Evolutionary conservation across 2,797 vertebrate species (phyloP).

Genomic region (Poecile montanus): DNA sequence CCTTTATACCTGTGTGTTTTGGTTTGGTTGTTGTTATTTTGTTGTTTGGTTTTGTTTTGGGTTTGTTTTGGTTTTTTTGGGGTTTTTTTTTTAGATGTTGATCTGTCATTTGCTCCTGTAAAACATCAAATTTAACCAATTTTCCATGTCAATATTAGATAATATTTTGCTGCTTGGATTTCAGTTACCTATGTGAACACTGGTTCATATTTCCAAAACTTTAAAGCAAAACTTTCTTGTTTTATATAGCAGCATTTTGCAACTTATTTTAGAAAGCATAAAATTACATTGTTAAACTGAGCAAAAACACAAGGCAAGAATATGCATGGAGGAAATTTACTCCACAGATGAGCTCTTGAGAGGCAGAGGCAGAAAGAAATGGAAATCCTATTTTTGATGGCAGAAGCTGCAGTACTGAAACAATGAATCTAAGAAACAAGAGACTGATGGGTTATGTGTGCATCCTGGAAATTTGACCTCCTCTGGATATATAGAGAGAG

Average conservation of each 20-base stretch:
- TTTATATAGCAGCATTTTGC: background rate
- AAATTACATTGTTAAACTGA: background rate
- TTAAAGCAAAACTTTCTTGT: background rate
- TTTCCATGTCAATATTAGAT: background rate
- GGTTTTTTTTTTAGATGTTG: background rate
- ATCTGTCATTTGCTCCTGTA: background rate
- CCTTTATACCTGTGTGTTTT: background rate
- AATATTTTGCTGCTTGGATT: background rate
- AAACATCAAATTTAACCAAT: background rate
- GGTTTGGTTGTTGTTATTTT: background rate
- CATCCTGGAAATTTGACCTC: conserved; percentile 4
- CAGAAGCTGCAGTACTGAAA: background rate
- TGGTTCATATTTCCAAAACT: background rate
- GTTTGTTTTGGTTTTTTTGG: background rate
- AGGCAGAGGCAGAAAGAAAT: background rate
- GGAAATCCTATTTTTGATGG: background rate
- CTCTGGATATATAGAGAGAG: background rate
- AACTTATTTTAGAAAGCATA: background rate
- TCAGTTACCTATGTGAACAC: background rate
- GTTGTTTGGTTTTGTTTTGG: no score
- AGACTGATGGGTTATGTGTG: conserved; percentile 9
- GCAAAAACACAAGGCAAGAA: background rate
- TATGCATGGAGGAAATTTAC: background rate
- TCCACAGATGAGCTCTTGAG: background rate
- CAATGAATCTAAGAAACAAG: background rate